A percentile compares a stretch with the other conserved stretches of the same genome.
Evolutionary conservation across 2,113 vertebrate genomes (phyloP).

Genomic region (Epinephelus fuscoguttatus): DNA sequence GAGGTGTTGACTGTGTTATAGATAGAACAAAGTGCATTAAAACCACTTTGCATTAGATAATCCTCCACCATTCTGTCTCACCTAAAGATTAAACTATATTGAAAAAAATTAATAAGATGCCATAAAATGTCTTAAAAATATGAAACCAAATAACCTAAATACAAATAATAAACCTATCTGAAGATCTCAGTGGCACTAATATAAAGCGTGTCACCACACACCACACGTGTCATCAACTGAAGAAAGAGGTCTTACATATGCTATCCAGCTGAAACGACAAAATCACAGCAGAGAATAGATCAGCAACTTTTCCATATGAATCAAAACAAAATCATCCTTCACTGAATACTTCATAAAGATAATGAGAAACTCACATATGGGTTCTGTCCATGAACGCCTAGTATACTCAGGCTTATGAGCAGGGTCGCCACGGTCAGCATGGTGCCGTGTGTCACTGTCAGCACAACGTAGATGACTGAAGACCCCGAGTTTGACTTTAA

Average conservation of each 20-base stretch:
- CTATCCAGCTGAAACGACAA: conserved; percentile 24
- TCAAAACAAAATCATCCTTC: background rate
- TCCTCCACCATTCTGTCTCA: no score
- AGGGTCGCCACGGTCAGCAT: conserved; percentile 32
- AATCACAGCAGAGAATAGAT: conserved; percentile 9
- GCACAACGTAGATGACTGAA: background rate
- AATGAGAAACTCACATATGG: background rate
- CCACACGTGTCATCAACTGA: no score
- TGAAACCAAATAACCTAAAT: background rate
- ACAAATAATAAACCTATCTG: background rate
- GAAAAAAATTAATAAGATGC: background rate
- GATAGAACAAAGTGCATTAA: no score
- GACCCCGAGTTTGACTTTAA: background rate
- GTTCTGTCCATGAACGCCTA: background rate
- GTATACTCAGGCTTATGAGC: conserved; percentile 9
- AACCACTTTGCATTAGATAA: background rate
- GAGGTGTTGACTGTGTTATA: background rate
- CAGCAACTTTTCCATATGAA: background rate
- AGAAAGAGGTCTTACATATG: conserved; percentile 14
- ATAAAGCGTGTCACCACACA: background rate
- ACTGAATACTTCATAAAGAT: no score
- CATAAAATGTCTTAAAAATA: background rate
- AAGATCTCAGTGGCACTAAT: background rate
- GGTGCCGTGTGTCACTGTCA: conserved; percentile 1
- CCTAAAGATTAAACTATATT: background rate